Evolutionary conservation across 92 coral and sea anemone genomes (phyloP).

Genomic region (Parazoanthus darwini): DNA sequence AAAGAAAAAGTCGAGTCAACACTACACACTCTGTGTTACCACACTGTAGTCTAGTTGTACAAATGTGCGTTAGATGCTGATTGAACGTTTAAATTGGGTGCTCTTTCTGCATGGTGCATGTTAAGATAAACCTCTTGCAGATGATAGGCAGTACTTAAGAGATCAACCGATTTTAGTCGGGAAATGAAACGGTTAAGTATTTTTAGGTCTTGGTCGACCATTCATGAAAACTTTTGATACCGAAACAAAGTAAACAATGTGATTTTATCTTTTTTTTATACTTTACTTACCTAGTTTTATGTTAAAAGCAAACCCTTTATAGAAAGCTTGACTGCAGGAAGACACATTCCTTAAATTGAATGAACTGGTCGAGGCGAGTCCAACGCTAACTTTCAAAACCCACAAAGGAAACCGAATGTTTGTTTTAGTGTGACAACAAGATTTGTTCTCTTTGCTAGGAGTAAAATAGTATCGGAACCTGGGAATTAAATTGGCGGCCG

Average conservation of each 20-base stretch:
- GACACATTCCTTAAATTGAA: neutral
- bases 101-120: neutral
- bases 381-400: neutral
- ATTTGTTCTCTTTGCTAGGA: neutral
- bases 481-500: neutral
- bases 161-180: neutral
- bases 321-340: neutral
- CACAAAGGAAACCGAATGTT: neutral
- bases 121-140: no score
- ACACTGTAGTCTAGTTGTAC: no score
- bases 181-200: no score
- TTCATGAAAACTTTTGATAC: neutral
- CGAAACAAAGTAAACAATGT: neutral
- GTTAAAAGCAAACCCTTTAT: neutral
- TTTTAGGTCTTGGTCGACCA: neutral
- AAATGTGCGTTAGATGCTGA: neutral
- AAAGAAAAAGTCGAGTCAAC: neutral
- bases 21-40: neutral
- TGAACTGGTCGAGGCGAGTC: no score
- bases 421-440: neutral
- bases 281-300: neutral
- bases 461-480: conserved; percentile 7
- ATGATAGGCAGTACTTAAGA: neutral
- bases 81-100: neutral
- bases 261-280: neutral